phyloP scores from a whole-genome alignment of 2,113 vertebrate species.

The Poicephalus gulielmi region DNA sequence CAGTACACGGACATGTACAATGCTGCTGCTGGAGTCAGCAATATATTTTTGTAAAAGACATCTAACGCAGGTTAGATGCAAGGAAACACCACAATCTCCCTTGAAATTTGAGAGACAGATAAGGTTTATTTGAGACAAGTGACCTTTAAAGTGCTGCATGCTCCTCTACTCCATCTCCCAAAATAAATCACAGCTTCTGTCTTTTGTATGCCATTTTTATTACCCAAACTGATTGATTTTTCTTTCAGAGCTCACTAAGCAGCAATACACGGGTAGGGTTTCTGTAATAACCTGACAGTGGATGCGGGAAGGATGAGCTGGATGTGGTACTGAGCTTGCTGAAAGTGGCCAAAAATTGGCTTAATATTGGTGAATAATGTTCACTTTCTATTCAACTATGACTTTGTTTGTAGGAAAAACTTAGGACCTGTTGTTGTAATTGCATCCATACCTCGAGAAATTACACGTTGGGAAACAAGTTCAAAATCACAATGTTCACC shows the following conservation, averaged over 20 bases:
- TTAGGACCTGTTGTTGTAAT: not conserved
- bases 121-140: conserved; percentile 62
- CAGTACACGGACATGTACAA: rapidly evolving
- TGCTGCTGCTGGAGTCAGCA: not conserved
- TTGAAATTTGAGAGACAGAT: conserved; percentile 16
- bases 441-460: not conserved
- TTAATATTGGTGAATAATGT: not conserved
- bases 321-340: not conserved
- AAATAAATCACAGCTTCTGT: conserved; percentile 62
- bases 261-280: not conserved
- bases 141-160: conserved; percentile 60
- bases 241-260: conserved; percentile 21
- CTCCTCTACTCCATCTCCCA: not conserved
- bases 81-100: not conserved
- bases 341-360: not conserved
- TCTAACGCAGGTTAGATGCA: not conserved
- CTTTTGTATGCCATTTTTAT: conserved; percentile 45
- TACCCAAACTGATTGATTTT: conserved; percentile 11
- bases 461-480: rapidly evolving
- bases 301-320: not conserved
- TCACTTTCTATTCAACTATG: too few relatives aligned
- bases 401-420: not conserved
- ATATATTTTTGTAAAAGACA: not conserved
- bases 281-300: not conserved
- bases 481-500: not conserved